Conservation (phyloP, 2,797 vertebrate species). For the Gobionotothen gibberifrons region DNA sequence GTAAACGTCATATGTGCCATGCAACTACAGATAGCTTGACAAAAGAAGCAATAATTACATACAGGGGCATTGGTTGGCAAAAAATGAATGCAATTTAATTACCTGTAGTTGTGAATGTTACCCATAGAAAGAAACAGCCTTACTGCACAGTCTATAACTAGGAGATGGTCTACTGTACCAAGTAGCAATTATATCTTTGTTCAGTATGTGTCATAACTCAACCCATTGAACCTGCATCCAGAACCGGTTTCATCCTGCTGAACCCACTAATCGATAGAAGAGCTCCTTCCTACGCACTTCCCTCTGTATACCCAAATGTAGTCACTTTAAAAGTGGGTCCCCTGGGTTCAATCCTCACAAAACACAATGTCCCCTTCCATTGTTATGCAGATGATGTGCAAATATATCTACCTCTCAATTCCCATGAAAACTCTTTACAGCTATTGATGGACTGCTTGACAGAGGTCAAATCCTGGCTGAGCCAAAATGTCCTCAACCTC, state of each 20-base stretch:
- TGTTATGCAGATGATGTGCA: too few species aligned
- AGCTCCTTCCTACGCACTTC: constrained; percentile 50
- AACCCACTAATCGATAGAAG: constrained; percentile 68
- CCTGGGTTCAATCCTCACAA: too few species aligned
- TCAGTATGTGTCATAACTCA: constrained; percentile 61
- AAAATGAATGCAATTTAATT: neutral
- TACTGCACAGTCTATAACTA: neutral
- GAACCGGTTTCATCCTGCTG: constrained; percentile 52
- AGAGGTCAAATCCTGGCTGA: too few species aligned
- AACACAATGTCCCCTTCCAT: too few species aligned
- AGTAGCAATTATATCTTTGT: constrained; percentile 37
- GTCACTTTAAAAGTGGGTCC: constrained; percentile 28
- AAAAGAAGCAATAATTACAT: neutral
- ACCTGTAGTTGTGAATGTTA: too few species aligned
- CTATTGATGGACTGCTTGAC: too few species aligned
- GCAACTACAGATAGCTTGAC: neutral
- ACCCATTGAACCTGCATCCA: constrained; percentile 55
- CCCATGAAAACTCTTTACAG: too few species aligned
- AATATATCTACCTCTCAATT: too few species aligned
- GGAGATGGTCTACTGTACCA: constrained; percentile 6
- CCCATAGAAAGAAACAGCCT: neutral
- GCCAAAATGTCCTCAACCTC: too few species aligned
- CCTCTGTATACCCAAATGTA: constrained; percentile 20
- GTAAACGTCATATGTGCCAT: too few species aligned
- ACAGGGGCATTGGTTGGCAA: neutral